These are phyloP conservation scores for Tachina fera DNA, from an alignment of 2,888 invertebrate genomes.

Conservation along the genomic window DNA sequence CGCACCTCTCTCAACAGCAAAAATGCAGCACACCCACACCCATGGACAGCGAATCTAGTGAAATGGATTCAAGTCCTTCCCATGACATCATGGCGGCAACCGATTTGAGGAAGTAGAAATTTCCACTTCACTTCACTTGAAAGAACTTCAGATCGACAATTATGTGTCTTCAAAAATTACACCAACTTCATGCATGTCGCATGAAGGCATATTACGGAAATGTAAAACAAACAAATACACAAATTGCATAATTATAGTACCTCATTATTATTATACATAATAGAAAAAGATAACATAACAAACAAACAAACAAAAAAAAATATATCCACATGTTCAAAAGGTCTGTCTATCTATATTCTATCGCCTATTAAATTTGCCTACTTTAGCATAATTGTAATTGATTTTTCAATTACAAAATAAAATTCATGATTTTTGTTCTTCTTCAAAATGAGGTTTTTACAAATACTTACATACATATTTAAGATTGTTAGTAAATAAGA, in stretches of 20 bases:
- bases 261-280: slow-evolving; percentile 52
- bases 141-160: slow-evolving; percentile 32
- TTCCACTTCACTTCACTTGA: not conserved
- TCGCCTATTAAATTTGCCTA: slow-evolving; percentile 21
- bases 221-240: not conserved
- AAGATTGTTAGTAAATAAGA: slow-evolving; percentile 65
- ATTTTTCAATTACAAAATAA: slow-evolving; percentile 54
- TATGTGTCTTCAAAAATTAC: slow-evolving; percentile 14
- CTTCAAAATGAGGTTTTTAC: slow-evolving; percentile 25
- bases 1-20: slow-evolving; percentile 57
- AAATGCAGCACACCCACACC: slow-evolving; percentile 60
- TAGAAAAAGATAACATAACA: not conserved
- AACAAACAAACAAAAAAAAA: too few relatives aligned
- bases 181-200: not conserved
- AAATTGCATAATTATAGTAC: slow-evolving; percentile 57
- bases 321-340: slow-evolving; percentile 42
- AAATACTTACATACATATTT: slow-evolving; percentile 25
- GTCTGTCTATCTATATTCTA: slow-evolving; percentile 5
- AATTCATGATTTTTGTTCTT: not conserved
- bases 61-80: slow-evolving; percentile 62
- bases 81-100: slow-evolving; percentile 66
- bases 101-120: slow-evolving; percentile 65
- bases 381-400: slow-evolving; percentile 43
- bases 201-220: slow-evolving; percentile 17
- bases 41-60: slow-evolving; percentile 69